A percentile compares a stretch with the other conserved stretches of the same genome.
Conservation (phyloP, 2,888 invertebrate species). For the Melinopterus prodromus region DNA sequence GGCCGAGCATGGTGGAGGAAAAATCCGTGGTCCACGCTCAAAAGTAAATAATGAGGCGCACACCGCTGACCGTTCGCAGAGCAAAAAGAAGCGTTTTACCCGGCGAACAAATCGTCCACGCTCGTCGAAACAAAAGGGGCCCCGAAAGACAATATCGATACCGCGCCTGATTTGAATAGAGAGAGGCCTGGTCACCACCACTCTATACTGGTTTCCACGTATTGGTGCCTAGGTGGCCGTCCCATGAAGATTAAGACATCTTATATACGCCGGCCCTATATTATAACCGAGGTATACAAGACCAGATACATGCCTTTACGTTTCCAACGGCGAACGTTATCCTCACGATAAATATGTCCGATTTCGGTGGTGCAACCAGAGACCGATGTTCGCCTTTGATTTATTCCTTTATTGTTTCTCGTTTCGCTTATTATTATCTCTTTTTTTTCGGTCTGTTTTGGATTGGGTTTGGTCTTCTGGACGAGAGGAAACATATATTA, state of each 20-base stretch:
- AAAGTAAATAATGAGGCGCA: constrained; percentile 35
- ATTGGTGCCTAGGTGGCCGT: constrained; percentile 51
- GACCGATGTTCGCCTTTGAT: constrained; percentile 24
- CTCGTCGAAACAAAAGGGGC: constrained; percentile 43
- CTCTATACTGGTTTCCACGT: constrained; percentile 43
- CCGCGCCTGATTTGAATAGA: constrained; percentile 31
- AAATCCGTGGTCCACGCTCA: constrained; percentile 30
- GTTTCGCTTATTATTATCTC: constrained; percentile 40
- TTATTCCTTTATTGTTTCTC: constrained; percentile 32
- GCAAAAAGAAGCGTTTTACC: constrained; percentile 29
- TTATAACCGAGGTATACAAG: constrained; percentile 55
- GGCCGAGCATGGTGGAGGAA: constrained; percentile 15
- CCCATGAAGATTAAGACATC: constrained; percentile 56
- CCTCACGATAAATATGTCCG: constrained; percentile 54
- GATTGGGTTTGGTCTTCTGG: background rate
- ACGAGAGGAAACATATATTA: background rate
- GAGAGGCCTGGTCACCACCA: constrained; percentile 24
- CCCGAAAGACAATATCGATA: constrained; percentile 40
- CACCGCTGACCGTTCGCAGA: background rate
- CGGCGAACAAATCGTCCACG: constrained; percentile 43
- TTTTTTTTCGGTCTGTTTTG: constrained; percentile 28
- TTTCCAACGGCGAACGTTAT: constrained; percentile 46
- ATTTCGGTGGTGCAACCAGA: constrained; percentile 45
- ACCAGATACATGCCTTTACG: constrained; percentile 51
- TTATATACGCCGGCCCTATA: constrained; percentile 50